These are phyloP conservation scores for Silurus aristotelis DNA, from an alignment of 2,797 vertebrate genomes.

Conservation along the genomic window DNA sequence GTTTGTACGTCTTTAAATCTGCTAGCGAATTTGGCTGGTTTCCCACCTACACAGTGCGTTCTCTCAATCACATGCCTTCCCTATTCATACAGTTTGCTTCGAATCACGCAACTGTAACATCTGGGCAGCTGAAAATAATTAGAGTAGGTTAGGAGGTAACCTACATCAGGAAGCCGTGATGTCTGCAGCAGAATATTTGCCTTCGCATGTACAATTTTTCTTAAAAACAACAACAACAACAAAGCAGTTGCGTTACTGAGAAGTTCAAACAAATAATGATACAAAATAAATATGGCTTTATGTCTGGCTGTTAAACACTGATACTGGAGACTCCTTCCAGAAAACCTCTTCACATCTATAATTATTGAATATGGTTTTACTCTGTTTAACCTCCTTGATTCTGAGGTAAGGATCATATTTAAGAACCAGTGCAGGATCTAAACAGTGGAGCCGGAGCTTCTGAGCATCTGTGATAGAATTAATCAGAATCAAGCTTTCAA, in stretches of 20 bases:
- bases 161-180: background rate
- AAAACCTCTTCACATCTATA: background rate
- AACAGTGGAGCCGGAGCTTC: background rate
- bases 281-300: background rate
- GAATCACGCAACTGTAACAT: background rate
- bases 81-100: too few relatives aligned
- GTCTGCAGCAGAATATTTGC: too few relatives aligned
- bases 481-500: background rate
- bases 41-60: background rate
- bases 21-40: background rate
- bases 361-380: background rate
- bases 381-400: background rate
- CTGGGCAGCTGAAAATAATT: background rate
- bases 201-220: too few relatives aligned
- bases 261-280: background rate
- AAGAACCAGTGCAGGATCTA: background rate
- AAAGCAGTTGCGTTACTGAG: background rate
- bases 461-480: too few relatives aligned
- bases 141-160: background rate
- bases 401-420: too few relatives aligned
- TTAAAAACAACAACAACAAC: too few relatives aligned
- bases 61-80: background rate
- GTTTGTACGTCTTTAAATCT: background rate
- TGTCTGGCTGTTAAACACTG: background rate
- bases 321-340: background rate